Base-by-base conservation (phyloP, 2,797 vertebrate species). In the Cetoscarus ocellatus region DNA sequence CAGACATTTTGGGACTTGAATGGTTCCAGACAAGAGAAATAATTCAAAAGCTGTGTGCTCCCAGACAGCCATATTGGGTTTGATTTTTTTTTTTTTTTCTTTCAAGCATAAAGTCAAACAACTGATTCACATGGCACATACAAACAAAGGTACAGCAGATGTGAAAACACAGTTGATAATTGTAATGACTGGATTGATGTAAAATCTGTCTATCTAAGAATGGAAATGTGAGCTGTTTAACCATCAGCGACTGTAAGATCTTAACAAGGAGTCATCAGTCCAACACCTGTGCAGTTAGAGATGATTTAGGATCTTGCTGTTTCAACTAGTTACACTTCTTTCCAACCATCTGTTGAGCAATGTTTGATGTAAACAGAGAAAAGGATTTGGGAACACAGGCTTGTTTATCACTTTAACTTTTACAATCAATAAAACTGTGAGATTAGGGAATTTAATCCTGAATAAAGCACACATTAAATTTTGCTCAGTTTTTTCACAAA, bases 1-100 rank as follows among this genome's bases (percentile, higher is more conserved):
- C 34, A 83, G 75, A 80, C 63, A 75, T 77, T 86, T 75, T 63
- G 79, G 72, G 73, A 69, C 61, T 58, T 61, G 0, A 7, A 38
- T 35, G 47, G 57, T 55, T 80, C 75, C 70, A 74, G 69, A 79
- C 66, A 65, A 44, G 63, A 80, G 45, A 57, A 65, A 78, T 84
- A 43, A 84, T 83, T 75, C 39, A 10, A 54, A 66, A 57, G 52
- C 36, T 6, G 49, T 5, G 5, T 6, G 67, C 75, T 80, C 27
- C 53, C 51, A 82, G 67, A 81, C 66, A 52, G 15, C 27, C 17
- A 10, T 51, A 70, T 68, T 11, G 55, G 74, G 52, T 73, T 78
- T 70, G 48, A 71, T 73, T 76, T 63, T 8, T 47, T n/a, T n/a
- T 78, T 63, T 45, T 45, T 45, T 52, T 72, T 67, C 38, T 75